These are phyloP conservation scores for Rhodeus uyekii DNA, from an alignment of 2,797 vertebrate species.

Conservation along the genomic window DNA sequence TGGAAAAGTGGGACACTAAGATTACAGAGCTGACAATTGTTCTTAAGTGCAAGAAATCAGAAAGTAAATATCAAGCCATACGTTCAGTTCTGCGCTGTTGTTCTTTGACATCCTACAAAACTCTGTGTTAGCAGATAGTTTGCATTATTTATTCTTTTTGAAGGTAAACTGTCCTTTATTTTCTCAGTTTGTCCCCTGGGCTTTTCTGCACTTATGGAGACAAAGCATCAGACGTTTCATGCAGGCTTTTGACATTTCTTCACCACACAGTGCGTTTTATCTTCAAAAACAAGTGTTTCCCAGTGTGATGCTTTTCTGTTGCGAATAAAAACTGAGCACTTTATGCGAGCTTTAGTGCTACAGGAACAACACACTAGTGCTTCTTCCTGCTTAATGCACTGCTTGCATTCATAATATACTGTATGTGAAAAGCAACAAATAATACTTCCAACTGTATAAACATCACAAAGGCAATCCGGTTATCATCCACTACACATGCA, in stretches of 20 bases:
- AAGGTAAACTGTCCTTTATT: neutral
- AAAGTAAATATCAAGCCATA: neutral
- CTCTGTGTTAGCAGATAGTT: neutral
- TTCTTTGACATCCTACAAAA: neutral
- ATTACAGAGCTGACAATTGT: neutral
- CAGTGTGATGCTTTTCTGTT: neutral
- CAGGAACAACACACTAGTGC: neutral
- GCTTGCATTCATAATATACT: too few species aligned
- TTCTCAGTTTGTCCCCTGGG: conserved; percentile 1
- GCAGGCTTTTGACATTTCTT: neutral
- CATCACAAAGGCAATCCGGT: too few species aligned
- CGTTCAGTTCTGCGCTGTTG: neutral
- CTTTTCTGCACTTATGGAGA: neutral
- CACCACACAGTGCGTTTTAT: neutral
- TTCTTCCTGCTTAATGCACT: too few species aligned
- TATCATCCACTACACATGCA: neutral
- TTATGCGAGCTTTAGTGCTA: neutral
- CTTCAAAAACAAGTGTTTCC: neutral
- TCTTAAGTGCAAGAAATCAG: neutral
- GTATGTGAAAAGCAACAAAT: neutral
- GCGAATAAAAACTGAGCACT: neutral
- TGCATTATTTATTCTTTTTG: neutral
- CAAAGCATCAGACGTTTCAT: neutral
- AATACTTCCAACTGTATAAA: neutral
- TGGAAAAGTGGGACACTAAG: conserved; percentile 2